A percentile compares a stretch with the other conserved stretches of the same genome.
These are phyloP conservation scores for Zaprionus nigranus DNA, from an alignment of 1,140 invertebrate species.

Conservation along the genomic window DNA sequence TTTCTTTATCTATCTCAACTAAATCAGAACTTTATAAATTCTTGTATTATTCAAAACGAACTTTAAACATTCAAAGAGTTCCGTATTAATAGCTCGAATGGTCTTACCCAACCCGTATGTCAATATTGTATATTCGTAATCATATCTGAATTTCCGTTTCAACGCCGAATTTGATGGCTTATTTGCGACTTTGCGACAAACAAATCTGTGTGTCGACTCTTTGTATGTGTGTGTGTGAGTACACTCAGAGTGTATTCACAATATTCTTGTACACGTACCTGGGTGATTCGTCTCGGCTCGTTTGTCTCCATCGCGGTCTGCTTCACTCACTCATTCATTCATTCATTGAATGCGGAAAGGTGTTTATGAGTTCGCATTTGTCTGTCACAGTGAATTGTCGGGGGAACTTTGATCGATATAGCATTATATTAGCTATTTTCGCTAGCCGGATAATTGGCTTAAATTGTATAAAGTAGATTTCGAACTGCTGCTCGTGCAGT, in stretches of 20 bases:
- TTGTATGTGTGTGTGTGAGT: constrained; percentile 18
- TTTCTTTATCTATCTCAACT: not conserved
- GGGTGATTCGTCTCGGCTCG: constrained; percentile 57
- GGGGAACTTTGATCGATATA: constrained; percentile 64
- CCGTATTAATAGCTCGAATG: no score
- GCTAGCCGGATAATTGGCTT: constrained; percentile 50
- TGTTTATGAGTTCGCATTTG: constrained; percentile 65
- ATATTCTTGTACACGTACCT: constrained; percentile 27
- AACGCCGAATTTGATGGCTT: constrained; percentile 71
- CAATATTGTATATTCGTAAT: constrained; percentile 31
- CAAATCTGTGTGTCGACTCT: constrained; percentile 44
- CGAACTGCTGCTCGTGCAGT: constrained; percentile 17
- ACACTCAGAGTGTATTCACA: constrained; percentile 5
- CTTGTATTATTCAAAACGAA: not conserved
- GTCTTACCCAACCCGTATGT: not conserved
- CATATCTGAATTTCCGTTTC: constrained; percentile 53
- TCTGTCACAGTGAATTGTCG: constrained; percentile 9
- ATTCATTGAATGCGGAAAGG: constrained; percentile 76
- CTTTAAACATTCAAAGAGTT: not conserved
- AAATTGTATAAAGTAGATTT: constrained; percentile 9
- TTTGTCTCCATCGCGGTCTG: constrained; percentile 62
- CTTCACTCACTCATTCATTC: constrained; percentile 23
- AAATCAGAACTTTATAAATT: not conserved
- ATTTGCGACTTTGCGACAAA: constrained; percentile 58
- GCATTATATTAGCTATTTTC: constrained; percentile 39